phyloP scores from a whole-genome alignment of 2,797 vertebrate genomes.

The Pelobates cultripes region DNA sequence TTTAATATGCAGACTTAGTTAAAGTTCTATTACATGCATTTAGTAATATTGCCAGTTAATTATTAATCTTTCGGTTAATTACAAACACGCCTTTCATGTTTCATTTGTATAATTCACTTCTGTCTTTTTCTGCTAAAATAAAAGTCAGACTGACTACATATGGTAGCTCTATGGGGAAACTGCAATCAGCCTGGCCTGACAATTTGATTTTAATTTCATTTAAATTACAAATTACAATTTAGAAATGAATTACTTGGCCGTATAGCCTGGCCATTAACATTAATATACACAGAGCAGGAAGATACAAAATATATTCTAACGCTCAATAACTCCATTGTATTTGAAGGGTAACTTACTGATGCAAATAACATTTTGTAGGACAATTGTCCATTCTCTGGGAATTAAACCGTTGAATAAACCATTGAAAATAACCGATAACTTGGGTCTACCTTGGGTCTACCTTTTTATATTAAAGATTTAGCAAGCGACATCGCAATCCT shows the following conservation, averaged over 20 bases:
- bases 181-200: constrained; percentile 17
- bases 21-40: too few species aligned
- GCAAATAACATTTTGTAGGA: too few species aligned
- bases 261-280: background rate
- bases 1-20: too few species aligned
- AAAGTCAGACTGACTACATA: background rate
- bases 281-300: background rate
- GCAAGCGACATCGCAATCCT: too few species aligned
- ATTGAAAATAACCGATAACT: too few species aligned
- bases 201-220: constrained; percentile 39
- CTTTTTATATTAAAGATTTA: too few species aligned
- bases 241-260: constrained; percentile 20
- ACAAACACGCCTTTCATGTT: background rate
- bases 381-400: too few species aligned
- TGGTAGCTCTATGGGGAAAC: background rate
- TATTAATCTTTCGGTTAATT: background rate
- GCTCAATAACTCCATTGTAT: background rate
- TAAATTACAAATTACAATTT: constrained; percentile 39
- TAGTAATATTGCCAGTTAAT: background rate
- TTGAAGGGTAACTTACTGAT: too few species aligned
- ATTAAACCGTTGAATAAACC: too few species aligned
- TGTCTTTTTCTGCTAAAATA: background rate
- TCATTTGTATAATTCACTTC: background rate
- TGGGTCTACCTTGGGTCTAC: too few species aligned
- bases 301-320: background rate